A percentile compares a stretch with the other conserved stretches of the same genome.
Conservation (phyloP, 2,113 vertebrate species). For the Glaucidium brasilianum region DNA sequence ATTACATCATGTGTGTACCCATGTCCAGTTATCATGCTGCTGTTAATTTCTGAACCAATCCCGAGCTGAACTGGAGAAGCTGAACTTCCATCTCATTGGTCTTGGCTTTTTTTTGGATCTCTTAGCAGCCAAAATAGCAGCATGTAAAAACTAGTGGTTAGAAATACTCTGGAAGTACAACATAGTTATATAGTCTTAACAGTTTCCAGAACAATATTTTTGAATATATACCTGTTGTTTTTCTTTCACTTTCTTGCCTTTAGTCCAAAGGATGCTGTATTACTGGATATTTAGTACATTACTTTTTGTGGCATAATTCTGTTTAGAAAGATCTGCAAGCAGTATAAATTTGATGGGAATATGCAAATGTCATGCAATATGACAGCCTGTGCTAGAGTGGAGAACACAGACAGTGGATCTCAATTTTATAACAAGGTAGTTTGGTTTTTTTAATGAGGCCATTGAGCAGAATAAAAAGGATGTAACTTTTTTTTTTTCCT, state of each 20-base stretch:
- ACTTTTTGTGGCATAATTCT: neutral
- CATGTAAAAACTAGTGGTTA: neutral
- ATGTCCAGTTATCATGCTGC: neutral
- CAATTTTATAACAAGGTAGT: neutral
- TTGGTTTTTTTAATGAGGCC: neutral
- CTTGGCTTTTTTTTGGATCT: neutral
- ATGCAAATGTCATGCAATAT: neutral
- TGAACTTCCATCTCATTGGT: neutral
- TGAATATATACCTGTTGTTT: neutral
- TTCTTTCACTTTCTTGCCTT: neutral
- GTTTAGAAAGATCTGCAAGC: neutral
- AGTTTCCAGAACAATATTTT: neutral
- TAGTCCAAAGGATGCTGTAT: neutral
- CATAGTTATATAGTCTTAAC: neutral
- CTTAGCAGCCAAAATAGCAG: neutral
- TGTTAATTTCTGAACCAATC: slow-evolving; percentile 13
- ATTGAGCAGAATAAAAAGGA: neutral
- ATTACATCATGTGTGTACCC: neutral
- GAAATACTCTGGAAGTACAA: neutral
- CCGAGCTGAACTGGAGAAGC: slow-evolving; percentile 3
- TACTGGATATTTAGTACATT: neutral
- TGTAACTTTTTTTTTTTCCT: neutral
- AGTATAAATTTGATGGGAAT: slow-evolving; percentile 6
- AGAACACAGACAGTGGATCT: neutral
- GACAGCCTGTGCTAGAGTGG: neutral